Percentiles rank a stretch among this genome's conserved stretches.
phyloP scores from a whole-genome alignment of 2,113 vertebrate species.

The Podilymbus podiceps region DNA sequence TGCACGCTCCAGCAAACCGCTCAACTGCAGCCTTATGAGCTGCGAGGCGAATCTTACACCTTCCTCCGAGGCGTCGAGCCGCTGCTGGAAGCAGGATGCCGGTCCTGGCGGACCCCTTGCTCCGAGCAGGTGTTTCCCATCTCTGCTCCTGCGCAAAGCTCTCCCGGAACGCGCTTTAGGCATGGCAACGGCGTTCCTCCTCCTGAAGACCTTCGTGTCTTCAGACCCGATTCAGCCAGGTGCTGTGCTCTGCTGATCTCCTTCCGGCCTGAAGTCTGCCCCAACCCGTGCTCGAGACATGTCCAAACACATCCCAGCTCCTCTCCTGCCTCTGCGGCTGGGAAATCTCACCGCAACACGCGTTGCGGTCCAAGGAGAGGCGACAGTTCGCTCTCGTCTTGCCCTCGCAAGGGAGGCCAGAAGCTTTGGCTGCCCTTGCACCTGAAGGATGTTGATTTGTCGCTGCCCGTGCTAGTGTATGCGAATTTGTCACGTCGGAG shows the following conservation, averaged over 20 bases:
- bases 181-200: accelerated
- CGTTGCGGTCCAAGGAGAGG: background rate
- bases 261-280: too few species aligned
- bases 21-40: background rate
- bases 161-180: accelerated
- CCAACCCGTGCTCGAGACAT: accelerated
- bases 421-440: background rate
- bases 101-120: background rate
- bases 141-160: background rate
- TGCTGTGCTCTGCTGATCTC: accelerated
- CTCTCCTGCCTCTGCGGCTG: background rate
- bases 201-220: background rate
- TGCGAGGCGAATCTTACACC: background rate
- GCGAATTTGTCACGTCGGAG: accelerated
- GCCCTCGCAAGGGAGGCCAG: background rate
- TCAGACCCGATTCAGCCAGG: accelerated
- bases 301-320: background rate
- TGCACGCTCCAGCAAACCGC: accelerated
- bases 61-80: background rate
- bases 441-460: background rate
- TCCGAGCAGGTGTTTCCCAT: accelerated
- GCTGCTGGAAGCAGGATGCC: background rate
- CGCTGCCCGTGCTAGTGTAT: accelerated
- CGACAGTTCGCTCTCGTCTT: accelerated
- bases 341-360: accelerated